Percentiles rank a stretch among this genome's conserved stretches.
Evolutionary conservation across 2,113 vertebrate species (phyloP).

Genomic region (Hypocryptadius cinnamomeus): DNA sequence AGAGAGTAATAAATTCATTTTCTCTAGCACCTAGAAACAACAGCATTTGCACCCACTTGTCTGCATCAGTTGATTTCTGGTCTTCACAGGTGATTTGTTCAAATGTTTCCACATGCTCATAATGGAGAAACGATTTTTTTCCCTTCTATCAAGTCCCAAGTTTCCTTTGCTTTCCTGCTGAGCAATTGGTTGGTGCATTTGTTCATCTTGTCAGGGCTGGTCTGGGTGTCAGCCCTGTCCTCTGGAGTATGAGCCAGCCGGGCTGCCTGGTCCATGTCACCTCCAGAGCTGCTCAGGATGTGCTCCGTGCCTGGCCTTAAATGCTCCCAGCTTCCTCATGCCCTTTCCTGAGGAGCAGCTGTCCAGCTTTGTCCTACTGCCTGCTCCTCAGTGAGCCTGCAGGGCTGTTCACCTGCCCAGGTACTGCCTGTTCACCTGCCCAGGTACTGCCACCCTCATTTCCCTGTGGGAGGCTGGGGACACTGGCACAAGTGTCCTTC

Average conservation of each 20-base stretch:
- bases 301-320: background rate
- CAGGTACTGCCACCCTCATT: background rate
- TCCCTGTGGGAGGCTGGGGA: background rate
- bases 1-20: background rate
- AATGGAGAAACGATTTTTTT: background rate
- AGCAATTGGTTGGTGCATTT: background rate
- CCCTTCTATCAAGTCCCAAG: background rate
- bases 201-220: background rate
- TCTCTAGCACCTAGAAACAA: background rate
- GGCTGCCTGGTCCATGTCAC: rapidly evolving
- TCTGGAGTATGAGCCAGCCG: background rate
- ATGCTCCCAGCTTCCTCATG: rapidly evolving
- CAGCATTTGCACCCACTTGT: background rate
- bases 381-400: background rate
- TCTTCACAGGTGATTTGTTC: background rate
- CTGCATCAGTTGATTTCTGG: background rate
- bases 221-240: background rate
- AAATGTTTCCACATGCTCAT: background rate
- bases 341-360: background rate
- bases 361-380: background rate
- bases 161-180: background rate
- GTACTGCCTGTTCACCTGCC: background rate
- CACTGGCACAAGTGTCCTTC: background rate
- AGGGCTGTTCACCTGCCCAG: background rate
- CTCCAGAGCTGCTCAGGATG: background rate